Evolutionary conservation across 2,888 invertebrate genomes (phyloP), one percentile per base, ranked within the genome.

Genomic region (Lottia scabra): DNA sequence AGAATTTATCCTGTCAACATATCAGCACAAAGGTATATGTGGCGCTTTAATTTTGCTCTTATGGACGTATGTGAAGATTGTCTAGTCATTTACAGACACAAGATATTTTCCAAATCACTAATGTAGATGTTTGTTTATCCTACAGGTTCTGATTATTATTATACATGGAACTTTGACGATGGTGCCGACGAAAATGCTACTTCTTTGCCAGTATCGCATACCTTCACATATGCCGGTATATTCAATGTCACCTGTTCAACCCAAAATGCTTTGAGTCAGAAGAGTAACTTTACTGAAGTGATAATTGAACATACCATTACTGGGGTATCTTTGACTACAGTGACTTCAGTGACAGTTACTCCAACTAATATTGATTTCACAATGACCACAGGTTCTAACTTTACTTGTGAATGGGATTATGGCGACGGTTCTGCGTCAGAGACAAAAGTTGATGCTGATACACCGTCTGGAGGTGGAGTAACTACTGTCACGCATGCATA

Each of bases 111-210:
- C n/a, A 38, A 8, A 10, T 30, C 2, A 30, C 5, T 30, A 30
- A 4, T 30, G 2, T 4, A 30, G 30, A 4, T 30, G 38, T 5
- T 67, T 26, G 38, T 66, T 48, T 43, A 8, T 68, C 44, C 72
- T 72, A 19, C 74, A 86, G 88, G 88, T 5, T 79, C 80, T 63
- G 79, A 84, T 70, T 78, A 86, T 5, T 79, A 76, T 27, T 87
- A 85, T 74, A 76, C 74, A 26, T 88, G 88, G 88, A 78, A 83
- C 67, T 83, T 87, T 69, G 87, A 85, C 10, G 85, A 87, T 71
- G 85, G 85, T 2, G 73, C 56, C 19, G 48, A 63, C 4, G 43
- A 19, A 26, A 46, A 73, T 64, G 43, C 76, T 63, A 72, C 72
- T 27, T 68, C 75, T 0, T 68, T 74, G 10, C 67, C 69, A 0